Evolutionary conservation across 2,113 vertebrate genomes (phyloP).

Genomic region (Opisthocomus hoazin): DNA sequence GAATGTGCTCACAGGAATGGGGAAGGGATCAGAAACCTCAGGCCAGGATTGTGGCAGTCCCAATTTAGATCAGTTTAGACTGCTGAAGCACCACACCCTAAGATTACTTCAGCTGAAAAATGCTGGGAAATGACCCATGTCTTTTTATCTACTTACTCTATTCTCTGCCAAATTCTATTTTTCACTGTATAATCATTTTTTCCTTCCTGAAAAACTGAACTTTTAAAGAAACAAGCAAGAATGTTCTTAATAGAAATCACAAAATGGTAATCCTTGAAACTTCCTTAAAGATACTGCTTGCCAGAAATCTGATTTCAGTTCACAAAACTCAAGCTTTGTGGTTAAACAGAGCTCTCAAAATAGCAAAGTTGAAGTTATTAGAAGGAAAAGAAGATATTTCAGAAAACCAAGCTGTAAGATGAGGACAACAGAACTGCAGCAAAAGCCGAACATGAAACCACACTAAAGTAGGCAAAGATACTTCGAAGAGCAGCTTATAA

Average conservation of each 20-base stretch:
- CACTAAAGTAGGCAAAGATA: background rate
- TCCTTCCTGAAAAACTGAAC: background rate
- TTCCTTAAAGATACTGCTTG: background rate
- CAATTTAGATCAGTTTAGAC: constrained; percentile 16
- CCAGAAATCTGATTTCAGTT: background rate
- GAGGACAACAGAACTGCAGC: background rate
- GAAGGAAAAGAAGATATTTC: background rate
- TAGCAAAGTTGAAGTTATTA: background rate
- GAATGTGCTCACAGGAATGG: background rate
- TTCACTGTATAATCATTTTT: background rate
- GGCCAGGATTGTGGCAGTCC: background rate
- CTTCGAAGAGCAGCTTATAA: background rate
- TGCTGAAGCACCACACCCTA: constrained; percentile 4
- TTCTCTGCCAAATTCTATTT: background rate
- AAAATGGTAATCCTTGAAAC: background rate
- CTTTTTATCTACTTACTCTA: background rate
- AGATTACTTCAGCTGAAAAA: background rate
- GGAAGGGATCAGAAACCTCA: constrained; percentile 10
- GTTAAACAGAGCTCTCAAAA: background rate
- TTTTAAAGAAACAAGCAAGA: background rate
- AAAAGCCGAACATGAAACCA: background rate
- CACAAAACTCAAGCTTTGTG: background rate
- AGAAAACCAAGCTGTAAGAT: background rate
- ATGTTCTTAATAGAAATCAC: background rate
- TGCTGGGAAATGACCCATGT: background rate